Percentiles rank a stretch among this genome's conserved stretches.
These are phyloP conservation scores for Eumaeus atala DNA, from an alignment of 1,140 invertebrate genomes.

Conservation along the genomic window DNA sequence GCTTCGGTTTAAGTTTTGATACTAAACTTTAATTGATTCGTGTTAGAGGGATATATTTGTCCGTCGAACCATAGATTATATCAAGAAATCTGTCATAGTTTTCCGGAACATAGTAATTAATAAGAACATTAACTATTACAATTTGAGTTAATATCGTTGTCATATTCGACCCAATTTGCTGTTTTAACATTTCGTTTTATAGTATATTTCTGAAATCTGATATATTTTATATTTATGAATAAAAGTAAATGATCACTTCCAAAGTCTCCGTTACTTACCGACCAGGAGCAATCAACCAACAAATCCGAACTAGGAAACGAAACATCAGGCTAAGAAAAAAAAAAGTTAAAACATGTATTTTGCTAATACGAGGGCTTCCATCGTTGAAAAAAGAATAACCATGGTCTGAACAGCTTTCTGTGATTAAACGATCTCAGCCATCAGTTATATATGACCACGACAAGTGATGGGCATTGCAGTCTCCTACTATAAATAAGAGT, in stretches of 20 bases:
- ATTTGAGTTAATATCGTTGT: not conserved
- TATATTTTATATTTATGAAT: not conserved
- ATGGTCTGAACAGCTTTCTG: slow-evolving; percentile 3
- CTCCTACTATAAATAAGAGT: no score
- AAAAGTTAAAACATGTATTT: not conserved
- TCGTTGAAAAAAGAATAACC: no score
- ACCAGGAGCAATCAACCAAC: slow-evolving; percentile 4
- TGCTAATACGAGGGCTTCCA: slow-evolving; percentile 1
- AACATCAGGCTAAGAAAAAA: not conserved
- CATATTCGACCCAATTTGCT: not conserved
- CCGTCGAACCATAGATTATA: not conserved
- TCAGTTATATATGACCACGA: slow-evolving; percentile 5
- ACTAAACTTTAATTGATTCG: not conserved
- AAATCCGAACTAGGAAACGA: slow-evolving; percentile 1
- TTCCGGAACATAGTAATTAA: not conserved
- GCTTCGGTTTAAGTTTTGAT: no score
- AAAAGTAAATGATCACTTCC: slow-evolving; percentile 4
- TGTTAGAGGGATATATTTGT: not conserved
- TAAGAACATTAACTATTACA: slow-evolving; percentile 1
- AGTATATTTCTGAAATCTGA: not conserved
- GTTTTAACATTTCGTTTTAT: no score
- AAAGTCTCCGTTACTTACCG: slow-evolving; percentile 1
- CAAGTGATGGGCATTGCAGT: no score
- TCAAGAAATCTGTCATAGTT: no score
- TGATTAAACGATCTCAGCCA: not conserved